Evolutionary conservation across 2,888 invertebrate genomes (phyloP).

Genomic region (Andrena praecox): DNA sequence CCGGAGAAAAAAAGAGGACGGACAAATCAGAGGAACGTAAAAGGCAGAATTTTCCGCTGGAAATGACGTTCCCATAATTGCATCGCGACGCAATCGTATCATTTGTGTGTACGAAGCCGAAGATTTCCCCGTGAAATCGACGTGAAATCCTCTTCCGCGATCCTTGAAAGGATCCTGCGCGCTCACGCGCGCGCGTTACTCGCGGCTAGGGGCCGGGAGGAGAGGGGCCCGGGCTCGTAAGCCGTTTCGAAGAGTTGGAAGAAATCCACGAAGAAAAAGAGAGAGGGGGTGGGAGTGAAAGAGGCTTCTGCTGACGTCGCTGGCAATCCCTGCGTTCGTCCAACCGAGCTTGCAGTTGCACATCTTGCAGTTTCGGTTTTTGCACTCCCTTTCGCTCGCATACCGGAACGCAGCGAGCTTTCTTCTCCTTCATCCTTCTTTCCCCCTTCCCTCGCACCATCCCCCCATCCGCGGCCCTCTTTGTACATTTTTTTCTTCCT

Average conservation of each 20-base stretch:
- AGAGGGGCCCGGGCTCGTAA: conserved; percentile 56
- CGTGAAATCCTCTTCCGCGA: conserved; percentile 61
- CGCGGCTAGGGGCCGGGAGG: conserved; percentile 24
- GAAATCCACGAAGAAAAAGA: conserved; percentile 65
- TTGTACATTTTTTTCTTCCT: conserved; percentile 39
- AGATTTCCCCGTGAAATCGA: conserved; percentile 57
- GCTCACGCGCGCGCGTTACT: neutral
- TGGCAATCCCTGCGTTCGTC: conserved; percentile 77
- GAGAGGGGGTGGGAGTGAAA: conserved; percentile 45
- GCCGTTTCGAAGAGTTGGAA: conserved; percentile 71
- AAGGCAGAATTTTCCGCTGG: conserved; percentile 39
- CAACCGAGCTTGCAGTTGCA: conserved; percentile 72
- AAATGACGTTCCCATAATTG: conserved; percentile 57
- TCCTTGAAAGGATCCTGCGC: conserved; percentile 53
- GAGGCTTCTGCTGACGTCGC: conserved; percentile 80
- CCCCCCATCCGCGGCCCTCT: conserved; percentile 26
- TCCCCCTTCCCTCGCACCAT: neutral
- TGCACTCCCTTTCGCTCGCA: conserved; percentile 65
- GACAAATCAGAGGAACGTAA: neutral
- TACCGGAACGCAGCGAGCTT: conserved; percentile 60
- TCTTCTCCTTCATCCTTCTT: conserved; percentile 20
- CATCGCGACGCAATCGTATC: conserved; percentile 55
- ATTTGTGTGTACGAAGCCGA: conserved; percentile 60
- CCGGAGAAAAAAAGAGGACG: neutral
- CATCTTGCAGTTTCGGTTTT: conserved; percentile 79